These are phyloP conservation scores for Diarsia mendica DNA, from an alignment of 2,888 invertebrate species.

Conservation along the genomic window DNA sequence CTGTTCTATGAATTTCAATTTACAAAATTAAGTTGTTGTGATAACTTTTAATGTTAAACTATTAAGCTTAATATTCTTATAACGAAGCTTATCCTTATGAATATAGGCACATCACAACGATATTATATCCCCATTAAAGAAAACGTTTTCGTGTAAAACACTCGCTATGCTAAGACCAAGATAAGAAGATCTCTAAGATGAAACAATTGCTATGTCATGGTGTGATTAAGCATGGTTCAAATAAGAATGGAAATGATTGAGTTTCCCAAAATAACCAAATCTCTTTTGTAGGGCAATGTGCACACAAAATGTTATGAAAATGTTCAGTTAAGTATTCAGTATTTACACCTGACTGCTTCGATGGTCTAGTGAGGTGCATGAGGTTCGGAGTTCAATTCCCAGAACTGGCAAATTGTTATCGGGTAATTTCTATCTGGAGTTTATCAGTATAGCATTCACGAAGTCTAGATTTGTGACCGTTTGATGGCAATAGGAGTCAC, in stretches of 20 bases:
- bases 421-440: no score
- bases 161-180: not conserved
- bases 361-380: no score
- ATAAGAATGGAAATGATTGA: constrained; percentile 3
- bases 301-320: not conserved
- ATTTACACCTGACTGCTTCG: no score
- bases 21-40: not conserved
- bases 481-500: no score
- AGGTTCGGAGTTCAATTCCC: no score
- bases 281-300: not conserved
- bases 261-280: not conserved
- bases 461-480: no score
- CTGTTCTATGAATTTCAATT: no score
- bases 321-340: no score
- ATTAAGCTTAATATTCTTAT: constrained; percentile 5
- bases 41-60: constrained; percentile 1
- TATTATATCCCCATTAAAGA: constrained; percentile 21
- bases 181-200: not conserved
- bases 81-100: constrained; percentile 7
- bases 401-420: no score
- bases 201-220: not conserved
- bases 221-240: not conserved
- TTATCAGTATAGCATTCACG: no score
- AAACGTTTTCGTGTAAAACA: not conserved
- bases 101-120: not conserved